Conservation (phyloP, 92 coral and sea anemone species). For the Micromussa lordhowensis region DNA sequence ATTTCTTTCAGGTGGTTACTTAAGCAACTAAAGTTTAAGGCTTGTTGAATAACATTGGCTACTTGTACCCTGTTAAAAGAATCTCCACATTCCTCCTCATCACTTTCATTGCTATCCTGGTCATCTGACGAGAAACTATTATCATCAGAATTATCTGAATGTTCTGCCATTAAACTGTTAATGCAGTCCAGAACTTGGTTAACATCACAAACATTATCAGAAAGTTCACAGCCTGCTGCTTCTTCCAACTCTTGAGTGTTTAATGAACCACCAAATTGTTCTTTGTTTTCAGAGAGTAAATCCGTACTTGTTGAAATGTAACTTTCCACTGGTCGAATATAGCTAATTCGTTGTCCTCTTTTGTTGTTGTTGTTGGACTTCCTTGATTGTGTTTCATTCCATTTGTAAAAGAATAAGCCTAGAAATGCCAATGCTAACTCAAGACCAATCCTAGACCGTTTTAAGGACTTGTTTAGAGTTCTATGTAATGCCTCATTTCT, state of each 20-base stretch:
- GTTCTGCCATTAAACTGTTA: conserved; percentile 54
- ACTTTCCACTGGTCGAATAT: conserved; percentile 50
- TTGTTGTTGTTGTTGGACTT: conserved; percentile 16
- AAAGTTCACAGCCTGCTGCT: conserved; percentile 65
- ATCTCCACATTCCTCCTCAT: too few relatives aligned
- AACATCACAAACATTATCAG: conserved; percentile 57
- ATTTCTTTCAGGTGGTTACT: too few relatives aligned
- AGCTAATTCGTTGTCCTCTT: conserved; percentile 3
- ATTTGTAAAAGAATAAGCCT: conserved; percentile 66
- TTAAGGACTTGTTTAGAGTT: conserved; percentile 57
- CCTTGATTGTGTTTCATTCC: conserved; percentile 69
- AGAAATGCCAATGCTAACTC: conserved; percentile 61
- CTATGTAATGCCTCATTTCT: conserved; percentile 69
- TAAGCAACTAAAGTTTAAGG: too few relatives aligned
- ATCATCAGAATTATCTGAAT: conserved; percentile 43
- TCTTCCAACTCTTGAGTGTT: conserved; percentile 47
- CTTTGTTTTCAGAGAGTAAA: conserved; percentile 24
- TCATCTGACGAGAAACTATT: conserved; percentile 48
- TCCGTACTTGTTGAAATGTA: conserved; percentile 25
- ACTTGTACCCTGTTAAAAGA: conserved; percentile 35
- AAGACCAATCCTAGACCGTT: conserved; percentile 67
- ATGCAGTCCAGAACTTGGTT: conserved; percentile 45
- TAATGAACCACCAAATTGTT: conserved; percentile 67
- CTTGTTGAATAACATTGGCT: conserved; percentile 58
- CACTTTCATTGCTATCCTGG: too few relatives aligned